A percentile compares a stretch with the other conserved stretches of the same genome.
These are phyloP conservation scores for Tinea pellionella DNA, from an alignment of 2,888 invertebrate species.

Conservation along the genomic window DNA sequence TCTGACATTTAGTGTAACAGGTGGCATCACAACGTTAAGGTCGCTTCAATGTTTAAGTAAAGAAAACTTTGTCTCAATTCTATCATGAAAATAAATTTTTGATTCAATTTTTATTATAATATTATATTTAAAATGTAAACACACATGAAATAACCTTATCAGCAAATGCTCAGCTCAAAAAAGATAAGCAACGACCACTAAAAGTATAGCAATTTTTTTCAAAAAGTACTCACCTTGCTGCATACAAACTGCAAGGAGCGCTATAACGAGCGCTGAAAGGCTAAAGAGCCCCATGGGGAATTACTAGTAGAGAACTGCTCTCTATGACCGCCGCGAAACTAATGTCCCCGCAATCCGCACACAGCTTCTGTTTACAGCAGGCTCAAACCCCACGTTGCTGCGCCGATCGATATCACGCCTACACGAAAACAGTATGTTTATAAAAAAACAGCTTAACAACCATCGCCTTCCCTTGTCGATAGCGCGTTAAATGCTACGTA, in stretches of 20 bases:
- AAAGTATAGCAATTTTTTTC: too few relatives aligned
- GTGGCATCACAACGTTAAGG: background rate
- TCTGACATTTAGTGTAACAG: background rate
- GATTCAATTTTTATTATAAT: background rate
- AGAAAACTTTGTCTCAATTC: too few relatives aligned
- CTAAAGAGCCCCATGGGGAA: constrained; percentile 33
- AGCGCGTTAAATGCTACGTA: background rate
- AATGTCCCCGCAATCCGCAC: background rate
- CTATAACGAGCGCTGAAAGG: constrained; percentile 23
- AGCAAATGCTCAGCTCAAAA: background rate
- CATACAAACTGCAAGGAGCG: constrained; percentile 27
- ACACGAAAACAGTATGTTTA: constrained; percentile 34
- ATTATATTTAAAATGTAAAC: background rate
- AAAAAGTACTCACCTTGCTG: background rate
- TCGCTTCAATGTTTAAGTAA: background rate
- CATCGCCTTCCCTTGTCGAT: background rate
- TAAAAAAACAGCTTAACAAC: background rate
- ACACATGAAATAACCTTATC: background rate
- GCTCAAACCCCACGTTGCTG: constrained; percentile 29
- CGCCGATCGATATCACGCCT: constrained; percentile 63
- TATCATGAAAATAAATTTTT: background rate
- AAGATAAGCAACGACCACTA: too few relatives aligned
- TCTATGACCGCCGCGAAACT: background rate
- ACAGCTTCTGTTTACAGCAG: constrained; percentile 10
- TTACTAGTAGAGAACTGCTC: background rate